These are phyloP conservation scores for Cervus canadensis DNA, from an alignment of 2,113 vertebrate species.

Conservation along the genomic window DNA sequence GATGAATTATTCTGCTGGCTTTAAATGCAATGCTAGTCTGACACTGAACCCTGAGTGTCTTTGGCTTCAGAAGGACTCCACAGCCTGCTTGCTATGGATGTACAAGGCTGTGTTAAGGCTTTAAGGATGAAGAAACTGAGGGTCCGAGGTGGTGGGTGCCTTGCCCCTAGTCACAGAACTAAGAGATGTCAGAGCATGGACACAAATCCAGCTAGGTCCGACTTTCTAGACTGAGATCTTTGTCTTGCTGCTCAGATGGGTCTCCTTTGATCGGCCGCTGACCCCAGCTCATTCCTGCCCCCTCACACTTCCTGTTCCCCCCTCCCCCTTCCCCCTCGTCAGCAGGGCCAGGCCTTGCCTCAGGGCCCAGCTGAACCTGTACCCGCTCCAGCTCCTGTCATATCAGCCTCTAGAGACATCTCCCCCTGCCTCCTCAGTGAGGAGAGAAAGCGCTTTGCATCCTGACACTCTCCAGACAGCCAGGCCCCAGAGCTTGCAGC, in stretches of 20 bases:
- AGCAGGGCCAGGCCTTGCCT: background rate
- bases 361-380: background rate
- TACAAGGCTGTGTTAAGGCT: background rate
- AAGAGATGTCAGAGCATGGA: background rate
- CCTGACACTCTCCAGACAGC: slow-evolving; percentile 47
- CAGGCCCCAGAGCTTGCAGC: slow-evolving; percentile 38
- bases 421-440: background rate
- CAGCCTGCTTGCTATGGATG: background rate
- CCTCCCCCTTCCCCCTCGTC: background rate
- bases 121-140: background rate
- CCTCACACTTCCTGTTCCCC: background rate
- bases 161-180: background rate
- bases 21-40: background rate
- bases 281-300: background rate
- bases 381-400: background rate
- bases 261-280: background rate
- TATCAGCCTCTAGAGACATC: background rate
- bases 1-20: background rate
- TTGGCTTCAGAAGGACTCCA: background rate
- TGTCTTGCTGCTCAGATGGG: background rate
- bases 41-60: background rate
- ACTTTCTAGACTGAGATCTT: background rate
- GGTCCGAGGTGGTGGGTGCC: background rate
- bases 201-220: background rate
- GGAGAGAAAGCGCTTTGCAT: background rate